Conservation (phyloP, 2,797 vertebrate species). For the Emydoidea blandingii region DNA sequence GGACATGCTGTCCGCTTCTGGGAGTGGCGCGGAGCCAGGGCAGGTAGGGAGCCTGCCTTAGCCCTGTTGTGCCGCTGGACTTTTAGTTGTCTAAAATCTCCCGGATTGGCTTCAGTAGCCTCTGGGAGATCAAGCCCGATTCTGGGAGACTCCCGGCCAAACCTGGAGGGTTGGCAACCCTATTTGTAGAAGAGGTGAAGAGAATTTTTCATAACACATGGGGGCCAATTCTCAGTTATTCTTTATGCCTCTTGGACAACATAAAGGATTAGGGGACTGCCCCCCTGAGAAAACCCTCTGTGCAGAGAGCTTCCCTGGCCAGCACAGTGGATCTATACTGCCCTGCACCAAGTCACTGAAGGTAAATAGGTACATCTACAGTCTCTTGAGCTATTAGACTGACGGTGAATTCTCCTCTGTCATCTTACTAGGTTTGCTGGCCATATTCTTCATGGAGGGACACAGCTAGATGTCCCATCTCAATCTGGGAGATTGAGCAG, state of each 20-base stretch:
- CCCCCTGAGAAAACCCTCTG: not conserved
- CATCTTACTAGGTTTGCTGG: not conserved
- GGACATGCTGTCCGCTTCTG: no score
- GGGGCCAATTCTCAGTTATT: not conserved
- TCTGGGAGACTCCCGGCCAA: no score
- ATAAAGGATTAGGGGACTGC: accelerated
- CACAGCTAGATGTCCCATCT: accelerated
- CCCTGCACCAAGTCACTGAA: not conserved
- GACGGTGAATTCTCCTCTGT: not conserved
- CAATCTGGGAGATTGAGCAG: not conserved
- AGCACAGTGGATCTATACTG: not conserved
- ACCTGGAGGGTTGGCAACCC: no score
- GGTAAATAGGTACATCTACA: not conserved
- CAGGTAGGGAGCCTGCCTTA: no score
- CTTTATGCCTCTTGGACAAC: not conserved
- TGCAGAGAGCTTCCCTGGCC: accelerated
- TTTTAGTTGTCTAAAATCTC: no score
- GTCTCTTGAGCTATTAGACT: not conserved
- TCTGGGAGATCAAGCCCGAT: no score
- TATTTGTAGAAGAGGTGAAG: not conserved
- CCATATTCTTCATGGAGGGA: accelerated
- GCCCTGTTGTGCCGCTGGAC: no score
- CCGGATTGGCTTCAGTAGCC: no score
- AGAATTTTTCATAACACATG: not conserved
- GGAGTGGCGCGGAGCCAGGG: no score